Evolutionary conservation across 2,888 invertebrate genomes (phyloP), one percentile per base, ranked within the genome.

Genomic region (Tortrix viridana): DNA sequence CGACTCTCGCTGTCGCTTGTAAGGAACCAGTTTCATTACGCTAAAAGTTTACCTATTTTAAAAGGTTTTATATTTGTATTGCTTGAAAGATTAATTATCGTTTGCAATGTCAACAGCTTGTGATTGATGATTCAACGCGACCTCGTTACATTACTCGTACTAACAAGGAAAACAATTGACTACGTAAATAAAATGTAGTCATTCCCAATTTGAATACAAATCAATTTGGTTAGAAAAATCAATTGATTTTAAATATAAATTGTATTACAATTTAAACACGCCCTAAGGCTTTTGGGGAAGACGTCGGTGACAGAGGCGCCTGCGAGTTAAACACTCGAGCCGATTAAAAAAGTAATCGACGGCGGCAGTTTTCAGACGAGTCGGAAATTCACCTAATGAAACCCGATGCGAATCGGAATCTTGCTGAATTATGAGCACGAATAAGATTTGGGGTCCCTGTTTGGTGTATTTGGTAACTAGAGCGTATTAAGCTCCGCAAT

Each of bases 1-100:
- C 81, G 81, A 69, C 73, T 76, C 76, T 74, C 73, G 68, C 66
- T 74, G 76, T 77, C 72, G 73, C 43, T 23, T 49, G 23, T 56
- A 56, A 38, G 46, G 56, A 38, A 38, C 16, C 32, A 20, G 43
- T 50, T 56, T 56, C 56, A 62, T 57, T 57, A 46, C 16, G 37
- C 32, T 20, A 12, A 49, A 16, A 37, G 22, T 49, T 56, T 44
- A 7, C n/a, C 12, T 12, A 32, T 56, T 50, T 55, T 38, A 50
- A 57, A 62, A 46, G 44, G 32, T 37, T 14, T 19, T 43, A 43
- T 37, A 38, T 52, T 52, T 16, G 16, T 14, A 16, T 1, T 44
- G 44, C 1, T 44, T 18, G 18, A 3, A 44, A 44, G 18, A 44
- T 44, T 44, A 44, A 44, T 44, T 18, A 44, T 49, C 4, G 5